Conservation (phyloP, 2,113 vertebrate genomes). For the Philantomba maxwellii region DNA sequence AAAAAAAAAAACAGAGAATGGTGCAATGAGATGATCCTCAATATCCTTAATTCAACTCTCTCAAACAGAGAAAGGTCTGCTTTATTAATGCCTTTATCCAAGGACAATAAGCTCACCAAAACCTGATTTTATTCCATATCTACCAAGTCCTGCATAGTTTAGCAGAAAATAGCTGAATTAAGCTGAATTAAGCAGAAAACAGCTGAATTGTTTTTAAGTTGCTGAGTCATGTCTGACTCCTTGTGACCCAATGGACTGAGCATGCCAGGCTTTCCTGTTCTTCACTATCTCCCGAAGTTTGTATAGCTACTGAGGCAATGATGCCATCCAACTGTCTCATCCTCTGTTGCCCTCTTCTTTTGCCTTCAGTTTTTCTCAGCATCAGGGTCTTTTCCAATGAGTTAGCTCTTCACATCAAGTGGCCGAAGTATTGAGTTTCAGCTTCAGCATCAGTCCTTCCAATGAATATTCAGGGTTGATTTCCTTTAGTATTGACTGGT, state of each 20-base stretch:
- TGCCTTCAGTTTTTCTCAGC: neutral
- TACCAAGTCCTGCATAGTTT: neutral
- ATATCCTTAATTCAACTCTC: constrained; percentile 1
- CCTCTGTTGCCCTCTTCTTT: neutral
- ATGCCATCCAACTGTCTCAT: neutral
- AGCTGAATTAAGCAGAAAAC: neutral
- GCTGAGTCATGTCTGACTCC: neutral
- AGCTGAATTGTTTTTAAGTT: neutral
- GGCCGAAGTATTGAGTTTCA: neutral
- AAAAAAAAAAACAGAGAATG: neutral
- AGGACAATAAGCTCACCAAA: neutral
- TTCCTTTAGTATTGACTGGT: neutral
- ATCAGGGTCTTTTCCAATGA: neutral
- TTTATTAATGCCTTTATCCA: neutral
- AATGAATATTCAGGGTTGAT: neutral
- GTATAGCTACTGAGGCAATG: neutral
- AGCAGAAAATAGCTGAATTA: neutral
- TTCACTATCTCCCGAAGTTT: neutral
- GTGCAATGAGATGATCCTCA: neutral
- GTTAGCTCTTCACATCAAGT: neutral
- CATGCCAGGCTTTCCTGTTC: neutral
- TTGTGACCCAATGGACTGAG: neutral
- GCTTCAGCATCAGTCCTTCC: neutral
- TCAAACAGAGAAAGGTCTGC: neutral
- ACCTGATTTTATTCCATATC: neutral